Conservation (phyloP, 2,797 vertebrate genomes). For the Amblyopsis hoosieri region DNA sequence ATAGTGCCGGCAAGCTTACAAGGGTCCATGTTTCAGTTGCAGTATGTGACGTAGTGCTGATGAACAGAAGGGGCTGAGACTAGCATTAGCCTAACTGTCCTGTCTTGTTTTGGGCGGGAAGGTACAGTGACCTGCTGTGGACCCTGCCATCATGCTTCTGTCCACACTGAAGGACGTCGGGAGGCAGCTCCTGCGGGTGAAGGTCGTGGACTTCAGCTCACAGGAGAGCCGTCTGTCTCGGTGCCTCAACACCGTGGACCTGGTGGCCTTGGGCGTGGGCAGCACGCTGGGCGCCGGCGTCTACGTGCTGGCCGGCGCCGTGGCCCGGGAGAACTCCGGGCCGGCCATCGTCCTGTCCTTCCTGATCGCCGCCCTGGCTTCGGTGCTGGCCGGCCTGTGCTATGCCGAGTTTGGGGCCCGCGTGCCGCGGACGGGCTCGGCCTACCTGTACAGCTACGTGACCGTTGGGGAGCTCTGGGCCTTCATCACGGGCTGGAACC, state of each 20-base stretch:
- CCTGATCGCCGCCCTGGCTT: conserved; percentile 90
- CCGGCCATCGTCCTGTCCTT: conserved; percentile 94
- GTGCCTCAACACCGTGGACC: conserved; percentile 91
- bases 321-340: conserved; percentile 86
- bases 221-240: conserved; percentile 86
- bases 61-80: too few species aligned
- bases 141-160: conserved; percentile 76
- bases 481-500: conserved; percentile 96
- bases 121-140: conserved; percentile 5
- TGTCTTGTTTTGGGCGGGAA: conserved; percentile 19
- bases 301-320: conserved; percentile 91
- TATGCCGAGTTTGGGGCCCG: conserved; percentile 95
- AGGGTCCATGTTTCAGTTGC: too few species aligned
- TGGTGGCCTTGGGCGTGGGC: conserved; percentile 93
- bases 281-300: conserved; percentile 95
- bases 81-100: not conserved
- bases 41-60: too few species aligned
- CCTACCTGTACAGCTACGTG: conserved; percentile 96
- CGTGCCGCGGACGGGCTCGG: conserved; percentile 93
- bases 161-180: conserved; percentile 75
- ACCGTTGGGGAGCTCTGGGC: conserved; percentile 95
- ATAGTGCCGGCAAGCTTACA: too few species aligned
- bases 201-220: conserved; percentile 84
- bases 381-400: conserved; percentile 92
- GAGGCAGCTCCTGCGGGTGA: conserved; percentile 89